phyloP scores from a whole-genome alignment of 2,888 invertebrate genomes.

The Drosophila tripunctata region DNA sequence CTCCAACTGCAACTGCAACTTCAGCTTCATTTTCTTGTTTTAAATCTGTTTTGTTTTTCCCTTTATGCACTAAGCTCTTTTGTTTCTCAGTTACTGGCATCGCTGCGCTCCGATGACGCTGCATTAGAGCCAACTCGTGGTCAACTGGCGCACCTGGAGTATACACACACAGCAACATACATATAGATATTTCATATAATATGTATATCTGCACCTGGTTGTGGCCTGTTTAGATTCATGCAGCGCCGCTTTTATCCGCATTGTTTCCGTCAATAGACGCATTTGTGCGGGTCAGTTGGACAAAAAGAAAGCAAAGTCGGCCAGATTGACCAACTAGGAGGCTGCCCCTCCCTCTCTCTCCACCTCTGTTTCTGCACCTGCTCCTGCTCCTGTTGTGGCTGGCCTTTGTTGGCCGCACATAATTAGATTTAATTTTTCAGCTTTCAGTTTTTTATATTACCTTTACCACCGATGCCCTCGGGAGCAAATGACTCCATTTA shows the following conservation, averaged over 20 bases:
- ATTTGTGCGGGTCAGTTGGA: constrained; percentile 78
- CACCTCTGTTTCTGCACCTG: background rate
- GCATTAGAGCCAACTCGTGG: constrained; percentile 54
- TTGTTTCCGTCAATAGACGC: constrained; percentile 77
- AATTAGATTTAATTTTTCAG: constrained; percentile 77
- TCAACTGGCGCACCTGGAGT: constrained; percentile 37
- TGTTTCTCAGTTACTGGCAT: constrained; percentile 62
- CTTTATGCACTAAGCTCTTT: constrained; percentile 50
- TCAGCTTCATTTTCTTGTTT: constrained; percentile 26
- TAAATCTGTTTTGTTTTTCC: constrained; percentile 17
- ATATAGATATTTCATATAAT: background rate
- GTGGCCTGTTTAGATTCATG: constrained; percentile 14
- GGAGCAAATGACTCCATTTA: constrained; percentile 46
- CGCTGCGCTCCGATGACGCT: constrained; percentile 56
- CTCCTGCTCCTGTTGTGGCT: constrained; percentile 27
- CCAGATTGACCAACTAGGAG: constrained; percentile 27
- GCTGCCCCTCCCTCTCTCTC: background rate
- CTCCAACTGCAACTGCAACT: background rate
- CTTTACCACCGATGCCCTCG: constrained; percentile 1
- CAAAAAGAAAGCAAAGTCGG: constrained; percentile 55
- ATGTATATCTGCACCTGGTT: constrained; percentile 16
- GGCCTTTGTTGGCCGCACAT: constrained; percentile 56
- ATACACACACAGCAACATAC: background rate
- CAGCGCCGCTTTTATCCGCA: constrained; percentile 66
- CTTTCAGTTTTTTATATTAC: constrained; percentile 51